Evolutionary conservation across 2,797 vertebrate species (phyloP).

Genomic region (Tapirus indicus): DNA sequence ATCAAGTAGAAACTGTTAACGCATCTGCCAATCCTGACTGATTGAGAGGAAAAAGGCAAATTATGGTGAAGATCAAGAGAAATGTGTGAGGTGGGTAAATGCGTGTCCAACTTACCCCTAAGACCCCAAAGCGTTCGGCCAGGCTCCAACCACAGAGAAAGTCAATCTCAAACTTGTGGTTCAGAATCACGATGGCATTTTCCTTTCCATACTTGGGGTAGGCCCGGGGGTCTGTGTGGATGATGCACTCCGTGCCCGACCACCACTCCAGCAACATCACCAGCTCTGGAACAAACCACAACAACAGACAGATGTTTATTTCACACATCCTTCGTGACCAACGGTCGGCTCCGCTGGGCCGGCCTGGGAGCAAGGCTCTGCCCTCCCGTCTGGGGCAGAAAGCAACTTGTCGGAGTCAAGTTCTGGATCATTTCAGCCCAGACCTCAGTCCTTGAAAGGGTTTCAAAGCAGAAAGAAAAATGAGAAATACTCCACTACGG

Average conservation of each 20-base stretch:
- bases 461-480: background rate
- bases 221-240: slow-evolving; percentile 94
- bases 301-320: slow-evolving; percentile 41
- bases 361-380: background rate
- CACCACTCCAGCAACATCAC: slow-evolving; percentile 98
- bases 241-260: slow-evolving; percentile 95
- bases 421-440: background rate
- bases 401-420: no score
- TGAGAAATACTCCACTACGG: fast-evolving
- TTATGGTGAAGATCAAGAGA: fast-evolving
- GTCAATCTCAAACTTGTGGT: slow-evolving; percentile 98
- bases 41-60: fast-evolving
- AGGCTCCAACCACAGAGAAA: slow-evolving; percentile 98
- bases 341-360: fast-evolving
- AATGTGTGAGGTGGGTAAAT: fast-evolving
- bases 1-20: fast-evolving
- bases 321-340: fast-evolving
- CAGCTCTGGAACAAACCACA: slow-evolving; percentile 92
- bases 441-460: background rate
- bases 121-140: slow-evolving; percentile 96
- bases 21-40: background rate
- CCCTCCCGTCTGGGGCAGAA: background rate
- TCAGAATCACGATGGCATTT: slow-evolving; percentile 96
- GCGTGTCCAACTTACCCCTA: slow-evolving; percentile 93
- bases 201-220: slow-evolving; percentile 94